Conservation (phyloP, 2,888 invertebrate genomes). For the Halocaridina rubra region DNA sequence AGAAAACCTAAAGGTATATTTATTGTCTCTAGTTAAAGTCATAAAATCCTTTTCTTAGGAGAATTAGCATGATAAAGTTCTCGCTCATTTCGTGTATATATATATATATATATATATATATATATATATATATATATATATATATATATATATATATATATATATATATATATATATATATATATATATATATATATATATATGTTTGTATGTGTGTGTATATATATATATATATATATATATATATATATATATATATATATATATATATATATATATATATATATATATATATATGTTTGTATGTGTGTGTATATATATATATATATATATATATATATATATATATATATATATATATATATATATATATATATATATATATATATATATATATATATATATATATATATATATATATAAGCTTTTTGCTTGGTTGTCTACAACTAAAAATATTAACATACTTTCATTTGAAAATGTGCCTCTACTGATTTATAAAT, state of each 20-base stretch:
- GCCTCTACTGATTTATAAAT: no score
- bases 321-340: not conserved
- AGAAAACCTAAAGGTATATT: no score
- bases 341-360: conserved; percentile 2
- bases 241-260: not conserved
- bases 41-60: no score
- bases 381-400: not conserved
- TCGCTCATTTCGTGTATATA: no score
- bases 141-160: not conserved
- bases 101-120: no score
- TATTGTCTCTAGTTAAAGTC: no score
- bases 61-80: no score
- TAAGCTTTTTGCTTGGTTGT: not conserved
- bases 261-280: not conserved
- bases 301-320: not conserved
- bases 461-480: no score
- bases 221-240: not conserved
- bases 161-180: not conserved
- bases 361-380: conserved; percentile 6
- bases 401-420: conserved; percentile 12
- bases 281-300: not conserved
- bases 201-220: not conserved
- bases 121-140: no score
- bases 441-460: no score
- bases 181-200: not conserved